Base-by-base conservation (phyloP, 2,797 vertebrate species). In the Spinibarbus caldwelli region DNA sequence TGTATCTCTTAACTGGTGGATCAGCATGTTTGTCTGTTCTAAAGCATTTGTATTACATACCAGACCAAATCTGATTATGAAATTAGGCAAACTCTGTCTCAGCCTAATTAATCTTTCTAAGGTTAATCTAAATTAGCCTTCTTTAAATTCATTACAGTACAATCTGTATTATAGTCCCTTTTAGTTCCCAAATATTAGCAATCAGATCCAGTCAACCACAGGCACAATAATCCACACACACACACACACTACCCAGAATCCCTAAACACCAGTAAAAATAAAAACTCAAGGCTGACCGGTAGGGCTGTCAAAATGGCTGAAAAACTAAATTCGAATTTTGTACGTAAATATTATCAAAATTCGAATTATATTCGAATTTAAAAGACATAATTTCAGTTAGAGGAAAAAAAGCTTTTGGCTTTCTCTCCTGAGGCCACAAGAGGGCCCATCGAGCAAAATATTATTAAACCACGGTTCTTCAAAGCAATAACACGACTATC, bases 241-340 rank as follows among this genome's bases (percentile, higher is more conserved):
- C 15, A 43, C 9, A 9, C 1, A 43, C 9, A 9, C 1, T 34
- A 62, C 8, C 36, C 19, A 68, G 9, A 59, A 78, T 77, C 47
- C 62, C n/a, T 17, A 57, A 62, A 47, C 38, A 82, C 29, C 75
- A 57, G 64, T 26, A 10, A 9, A 85, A 79, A 78, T 2, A n/a
- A 84, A 71, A 78, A 66, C 5, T 45, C 71, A 14, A 0, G 11
- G 49, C 64, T n/a, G n/a, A n/a, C n/a, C n/a, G n/a, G n/a, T n/a
- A n/a, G n/a, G n/a, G n/a, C n/a, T n/a, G n/a, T n/a, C n/a, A n/a
- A n/a, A n/a, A n/a, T n/a, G n/a, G n/a, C n/a, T n/a, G n/a, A n/a
- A n/a, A n/a, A n/a, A n/a, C n/a, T n/a, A n/a, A n/a, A n/a, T n/a
- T n/a, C n/a, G n/a, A n/a, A n/a, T n/a, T n/a, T n/a, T n/a, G n/a